phyloP scores from a whole-genome alignment of 2,888 invertebrate species.

The Cerastis leucographa region DNA sequence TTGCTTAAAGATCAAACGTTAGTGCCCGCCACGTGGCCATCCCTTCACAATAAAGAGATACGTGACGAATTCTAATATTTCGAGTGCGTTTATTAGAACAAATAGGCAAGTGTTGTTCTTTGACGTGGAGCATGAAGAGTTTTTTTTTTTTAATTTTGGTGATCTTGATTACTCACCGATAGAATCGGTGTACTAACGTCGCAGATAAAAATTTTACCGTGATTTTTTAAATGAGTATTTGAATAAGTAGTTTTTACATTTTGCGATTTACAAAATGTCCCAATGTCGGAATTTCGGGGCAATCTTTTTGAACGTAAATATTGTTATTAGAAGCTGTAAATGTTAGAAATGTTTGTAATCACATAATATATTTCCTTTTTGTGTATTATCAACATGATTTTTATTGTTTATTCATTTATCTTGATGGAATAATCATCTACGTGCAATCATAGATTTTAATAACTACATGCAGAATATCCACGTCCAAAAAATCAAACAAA shows the following conservation, averaged over 20 bases:
- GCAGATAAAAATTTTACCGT: background rate
- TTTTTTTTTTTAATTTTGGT: background rate
- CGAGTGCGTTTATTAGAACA: conserved; percentile 50
- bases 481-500: background rate
- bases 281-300: too few species aligned
- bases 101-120: conserved; percentile 35
- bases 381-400: background rate
- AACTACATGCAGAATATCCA: background rate
- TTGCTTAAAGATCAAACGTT: conserved; percentile 80
- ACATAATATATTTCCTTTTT: background rate
- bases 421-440: background rate
- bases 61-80: conserved; percentile 72
- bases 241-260: too few species aligned
- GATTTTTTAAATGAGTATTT: too few species aligned
- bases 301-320: background rate
- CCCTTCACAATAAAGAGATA: conserved; percentile 69
- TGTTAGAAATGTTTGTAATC: background rate
- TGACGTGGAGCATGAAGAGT: conserved; percentile 39
- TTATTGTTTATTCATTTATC: background rate
- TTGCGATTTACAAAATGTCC: too few species aligned
- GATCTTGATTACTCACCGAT: background rate
- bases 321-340: background rate
- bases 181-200: background rate
- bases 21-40: conserved; percentile 77
- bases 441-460: background rate